Evolutionary conservation across 2,888 invertebrate genomes (phyloP).

Genomic region (Leptinotarsa peninsularis): DNA sequence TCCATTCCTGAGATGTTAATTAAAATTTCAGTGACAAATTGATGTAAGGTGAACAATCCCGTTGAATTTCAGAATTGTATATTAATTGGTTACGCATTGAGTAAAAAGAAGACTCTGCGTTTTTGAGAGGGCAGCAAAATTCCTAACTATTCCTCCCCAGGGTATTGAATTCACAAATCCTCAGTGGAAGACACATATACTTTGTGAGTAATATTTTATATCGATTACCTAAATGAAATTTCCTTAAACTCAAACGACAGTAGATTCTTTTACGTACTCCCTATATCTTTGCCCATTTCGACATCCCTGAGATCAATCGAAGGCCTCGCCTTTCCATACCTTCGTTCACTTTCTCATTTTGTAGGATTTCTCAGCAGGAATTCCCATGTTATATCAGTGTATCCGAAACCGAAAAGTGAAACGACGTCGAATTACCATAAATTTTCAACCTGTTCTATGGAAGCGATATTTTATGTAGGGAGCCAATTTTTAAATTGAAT

Average conservation of each 20-base stretch:
- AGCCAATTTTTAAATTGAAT: conserved; percentile 30
- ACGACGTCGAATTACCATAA: conserved; percentile 45
- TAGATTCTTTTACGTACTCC: conserved; percentile 7
- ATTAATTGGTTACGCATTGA: too few species aligned
- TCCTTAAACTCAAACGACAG: neutral
- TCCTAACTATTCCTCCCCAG: neutral
- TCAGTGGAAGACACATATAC: neutral
- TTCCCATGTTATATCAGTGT: conserved; percentile 46
- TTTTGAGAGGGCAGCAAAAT: too few species aligned
- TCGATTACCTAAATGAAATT: conserved; percentile 3
- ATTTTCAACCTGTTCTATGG: conserved; percentile 39
- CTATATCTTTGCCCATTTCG: conserved; percentile 21
- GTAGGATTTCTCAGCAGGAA: conserved; percentile 36
- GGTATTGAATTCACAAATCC: neutral
- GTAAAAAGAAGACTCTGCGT: too few species aligned
- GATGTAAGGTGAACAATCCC: too few species aligned
- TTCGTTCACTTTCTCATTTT: conserved; percentile 39
- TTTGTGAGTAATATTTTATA: neutral
- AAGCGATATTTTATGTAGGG: conserved; percentile 39
- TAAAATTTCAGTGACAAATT: too few species aligned
- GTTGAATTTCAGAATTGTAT: too few species aligned
- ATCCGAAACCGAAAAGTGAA: conserved; percentile 41
- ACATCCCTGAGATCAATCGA: conserved; percentile 36
- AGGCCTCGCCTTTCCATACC: conserved; percentile 23
- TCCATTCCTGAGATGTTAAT: too few species aligned